Base-by-base conservation (phyloP, 1,140 invertebrate genomes). In the Bombus superbus region DNA sequence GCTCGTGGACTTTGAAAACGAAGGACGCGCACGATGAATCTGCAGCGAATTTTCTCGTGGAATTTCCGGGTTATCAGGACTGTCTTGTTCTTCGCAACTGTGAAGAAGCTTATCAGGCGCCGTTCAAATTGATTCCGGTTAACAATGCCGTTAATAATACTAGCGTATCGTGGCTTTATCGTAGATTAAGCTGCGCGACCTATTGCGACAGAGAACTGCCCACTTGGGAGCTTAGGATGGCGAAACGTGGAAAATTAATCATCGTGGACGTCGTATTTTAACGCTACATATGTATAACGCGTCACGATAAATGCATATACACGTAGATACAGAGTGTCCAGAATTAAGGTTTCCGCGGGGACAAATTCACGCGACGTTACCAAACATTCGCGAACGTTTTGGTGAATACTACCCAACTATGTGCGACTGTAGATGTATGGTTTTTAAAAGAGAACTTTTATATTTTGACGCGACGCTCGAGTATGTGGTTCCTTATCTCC, bases 201-300 rank as follows among this genome's bases (percentile, higher is more conserved):
- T 78, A 78, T 84, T 79, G 66, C 47, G 64, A 22, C 64, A 59
- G 57, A 59, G 74, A 53, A 35, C 32, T 42, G 44, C 18, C 28
- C 18, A 18, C 4, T 11, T 4, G 18, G 6, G 47, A 15, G 73
- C 73, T 75, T 35, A 57, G 10, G 2, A 25, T 57, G n/a, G n/a
- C 18, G 72, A 74, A 74, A 53, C 0, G 3, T 32, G 42, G 44
- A 44, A 22, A 35, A 57, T 75, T 53, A 75, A 57, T 75, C 44
- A 35, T 35, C 47, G 10, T 13, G 32, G 11, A 38, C 22, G 47
- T 75, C 57, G 73, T 47, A 75, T 25, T 75, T 28, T 28, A 53
- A 75, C 25, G 28, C 22, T 15, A 53, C 18, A 8, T 8, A 22
- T 53, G 47, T 53, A 22, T 22, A 53, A 8, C 47, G 0, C 22